Evolutionary conservation across 2,113 vertebrate species (phyloP).

Genomic region (Cyanoramphus novaezelandiae): DNA sequence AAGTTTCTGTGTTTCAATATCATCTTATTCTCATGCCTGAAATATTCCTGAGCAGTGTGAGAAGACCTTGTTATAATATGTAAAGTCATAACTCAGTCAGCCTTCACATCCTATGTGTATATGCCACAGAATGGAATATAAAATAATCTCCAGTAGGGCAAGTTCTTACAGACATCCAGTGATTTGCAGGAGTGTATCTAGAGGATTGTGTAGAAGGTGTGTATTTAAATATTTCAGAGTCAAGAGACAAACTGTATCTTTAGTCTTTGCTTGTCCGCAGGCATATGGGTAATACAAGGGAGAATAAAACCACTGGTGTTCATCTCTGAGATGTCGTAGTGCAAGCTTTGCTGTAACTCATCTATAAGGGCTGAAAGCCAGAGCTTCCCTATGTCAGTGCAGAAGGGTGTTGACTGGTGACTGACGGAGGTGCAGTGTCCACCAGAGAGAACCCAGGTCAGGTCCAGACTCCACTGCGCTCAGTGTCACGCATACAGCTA

Average conservation of each 20-base stretch:
- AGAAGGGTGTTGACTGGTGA: background rate
- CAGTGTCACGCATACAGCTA: background rate
- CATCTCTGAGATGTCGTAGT: background rate
- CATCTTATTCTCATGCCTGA: background rate
- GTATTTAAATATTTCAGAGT: conserved; percentile 54
- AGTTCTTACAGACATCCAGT: background rate
- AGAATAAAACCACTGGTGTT: background rate
- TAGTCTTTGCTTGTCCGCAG: background rate
- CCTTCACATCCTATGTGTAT: background rate
- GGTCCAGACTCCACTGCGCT: rapidly evolving
- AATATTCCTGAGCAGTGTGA: background rate
- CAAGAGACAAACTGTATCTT: background rate
- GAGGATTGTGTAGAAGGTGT: background rate
- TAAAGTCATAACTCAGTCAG: conserved; percentile 32
- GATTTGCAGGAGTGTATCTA: conserved; percentile 14
- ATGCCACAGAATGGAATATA: background rate
- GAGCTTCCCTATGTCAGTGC: background rate
- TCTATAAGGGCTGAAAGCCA: background rate
- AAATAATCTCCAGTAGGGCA: background rate
- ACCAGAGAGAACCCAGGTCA: background rate
- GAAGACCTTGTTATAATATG: conserved; percentile 43
- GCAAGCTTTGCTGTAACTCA: background rate
- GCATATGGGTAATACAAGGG: background rate
- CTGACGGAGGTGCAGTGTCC: background rate
- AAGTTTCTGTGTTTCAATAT: conserved; percentile 1